Evolutionary conservation across 2,797 vertebrate genomes (phyloP).

Genomic region (Caiman crocodilus): DNA sequence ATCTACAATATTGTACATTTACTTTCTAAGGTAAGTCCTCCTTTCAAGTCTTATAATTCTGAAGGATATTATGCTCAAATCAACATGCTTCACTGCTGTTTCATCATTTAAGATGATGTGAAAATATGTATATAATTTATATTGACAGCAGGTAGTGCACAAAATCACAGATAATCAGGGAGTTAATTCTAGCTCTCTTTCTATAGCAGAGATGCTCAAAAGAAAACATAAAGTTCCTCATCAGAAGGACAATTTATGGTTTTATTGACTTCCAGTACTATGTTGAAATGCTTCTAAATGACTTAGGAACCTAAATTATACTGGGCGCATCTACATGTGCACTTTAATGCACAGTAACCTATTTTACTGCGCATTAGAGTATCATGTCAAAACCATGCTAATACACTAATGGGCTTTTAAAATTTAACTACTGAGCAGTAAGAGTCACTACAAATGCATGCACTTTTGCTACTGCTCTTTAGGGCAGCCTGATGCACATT

Average conservation of each 20-base stretch:
- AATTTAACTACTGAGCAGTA: no score
- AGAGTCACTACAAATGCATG: no score
- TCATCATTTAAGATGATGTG: neutral
- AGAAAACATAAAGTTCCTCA: neutral
- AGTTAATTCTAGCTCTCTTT: neutral
- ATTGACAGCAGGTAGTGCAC: neutral
- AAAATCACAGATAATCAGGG: neutral
- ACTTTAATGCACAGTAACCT: no score
- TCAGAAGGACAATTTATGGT: neutral
- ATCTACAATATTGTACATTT: constrained; percentile 85
- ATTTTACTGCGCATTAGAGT: no score
- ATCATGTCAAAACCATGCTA: no score
- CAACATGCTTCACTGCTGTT: neutral
- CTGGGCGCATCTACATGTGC: no score
- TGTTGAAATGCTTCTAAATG: neutral
- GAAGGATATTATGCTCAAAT: neutral
- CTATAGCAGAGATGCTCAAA: neutral
- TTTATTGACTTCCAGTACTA: neutral
- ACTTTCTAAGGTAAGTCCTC: constrained; percentile 90
- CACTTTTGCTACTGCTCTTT: no score
- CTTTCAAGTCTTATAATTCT: neutral
- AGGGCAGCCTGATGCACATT: no score
- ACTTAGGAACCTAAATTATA: neutral
- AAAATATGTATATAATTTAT: neutral
- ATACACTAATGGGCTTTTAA: no score